Evolutionary conservation across 2,888 invertebrate species (phyloP), one percentile per base, ranked within the genome.

Genomic region (Linnaemya vulpina): DNA sequence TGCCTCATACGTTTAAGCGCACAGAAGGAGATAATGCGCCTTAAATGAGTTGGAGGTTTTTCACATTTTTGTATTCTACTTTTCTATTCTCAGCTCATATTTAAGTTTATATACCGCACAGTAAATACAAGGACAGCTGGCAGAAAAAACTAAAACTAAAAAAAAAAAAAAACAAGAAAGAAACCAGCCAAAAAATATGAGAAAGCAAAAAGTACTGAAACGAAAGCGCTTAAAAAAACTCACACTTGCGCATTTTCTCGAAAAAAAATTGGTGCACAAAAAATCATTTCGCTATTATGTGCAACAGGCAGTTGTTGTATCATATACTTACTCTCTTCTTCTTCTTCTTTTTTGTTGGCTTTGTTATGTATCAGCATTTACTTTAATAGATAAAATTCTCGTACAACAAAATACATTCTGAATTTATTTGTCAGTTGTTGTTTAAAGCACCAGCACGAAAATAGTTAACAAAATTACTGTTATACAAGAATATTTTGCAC

Each of bases 161-260:
- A 35, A 80, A 62, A 17, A 78, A 51, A 51, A 65, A 55, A 1
- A 38, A 38, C 35, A 49, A 78, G 49, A 75, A 73, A 67, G 71
- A 73, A 83, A 46, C 22, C 62, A 77, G 74, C 77, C 77, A 68
- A 78, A 83, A 83, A 75, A 63, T 43, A 53, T 43, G 38, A 25
- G 20, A 1, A 38, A 46, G 35, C 62, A 74, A 68, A 68, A 75
- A 43, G 22, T 30, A 76, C 65, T 43, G 55, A 63, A 63, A 63
- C 8, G 25, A 71, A 79, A 74, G 38, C 80, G 51, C 70, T 62
- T 58, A 71, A 78, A 83, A 83, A 83, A 83, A 83, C 80, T 83
- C 86, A 86, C 86, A 83, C 86, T 83, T 80, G 83, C 86, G 83
- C 86, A 86, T 83, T 80, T 83, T 83, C 53, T 30, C 53, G 70